Base-by-base conservation (phyloP, 2,888 invertebrate species). In the Osmoderma eremita region DNA sequence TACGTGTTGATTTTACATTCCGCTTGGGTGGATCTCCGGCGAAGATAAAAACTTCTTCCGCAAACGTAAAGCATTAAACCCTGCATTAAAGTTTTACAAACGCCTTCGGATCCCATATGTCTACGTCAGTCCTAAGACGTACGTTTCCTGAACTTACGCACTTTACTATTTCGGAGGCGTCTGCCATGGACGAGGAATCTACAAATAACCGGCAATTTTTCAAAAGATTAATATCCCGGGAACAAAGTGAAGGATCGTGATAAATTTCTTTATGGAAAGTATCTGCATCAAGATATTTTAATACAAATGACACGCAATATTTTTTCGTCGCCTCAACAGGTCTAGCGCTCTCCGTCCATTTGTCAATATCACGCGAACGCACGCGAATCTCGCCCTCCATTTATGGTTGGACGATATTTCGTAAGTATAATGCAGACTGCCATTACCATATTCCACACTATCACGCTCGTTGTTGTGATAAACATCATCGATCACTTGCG, bases 261-360 rank as follows among this genome's bases (percentile, higher is more conserved):
- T 65, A 65, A 56, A 65, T 65, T 54, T 30, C 64, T 30, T 45
- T 56, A 65, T 61, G 58, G 58, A 58, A 54, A 54, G 65, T 48
- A 54, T 45, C 56, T 54, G 58, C 61, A 66, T 66, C 58, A 41
- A 58, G 65, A 66, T 66, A 58, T 66, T 66, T 58, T 66, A 66
- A 66, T 66, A 66, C 50, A 66, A 66, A 66, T 66, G 65, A 58
- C 65, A 66, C 58, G 65, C 65, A 50, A 66, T 66, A 66, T 66
- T 66, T 61, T 61, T 66, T 48, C 50, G 38, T 58, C 51, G 50
- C 65, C 42, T 66, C 65, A 66, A 66, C 65, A 66, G 65, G 65
- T 66, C 61, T 38, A 50, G 42, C 15, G 22, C 18, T 13, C 50
- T 58, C 61, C 48, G 38, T 50, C 58, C 65, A 66, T 66, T 66